Evolutionary conservation across 92 coral and sea anemone genomes (phyloP).

Genomic region (Pocillopora meandrina): DNA sequence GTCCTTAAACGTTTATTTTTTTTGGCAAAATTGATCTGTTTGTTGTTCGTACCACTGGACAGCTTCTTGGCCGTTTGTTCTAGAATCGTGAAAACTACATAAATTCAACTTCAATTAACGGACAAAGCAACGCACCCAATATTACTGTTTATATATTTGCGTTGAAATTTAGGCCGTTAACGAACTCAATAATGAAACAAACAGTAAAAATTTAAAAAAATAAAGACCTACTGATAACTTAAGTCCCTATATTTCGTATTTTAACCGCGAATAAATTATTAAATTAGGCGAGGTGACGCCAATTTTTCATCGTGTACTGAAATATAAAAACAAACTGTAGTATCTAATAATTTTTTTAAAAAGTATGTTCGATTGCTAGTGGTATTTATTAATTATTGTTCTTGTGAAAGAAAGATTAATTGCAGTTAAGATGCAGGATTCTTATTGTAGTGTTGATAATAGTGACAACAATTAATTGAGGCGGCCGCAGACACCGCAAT

Average conservation of each 20-base stretch:
- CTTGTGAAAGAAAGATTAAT: background rate
- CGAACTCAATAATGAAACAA: slow-evolving; percentile 13
- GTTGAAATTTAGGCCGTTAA: slow-evolving; percentile 11
- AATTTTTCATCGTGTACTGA: background rate
- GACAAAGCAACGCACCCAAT: background rate
- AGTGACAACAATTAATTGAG: slow-evolving; percentile 10
- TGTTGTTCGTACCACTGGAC: background rate
- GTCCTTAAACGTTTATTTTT: slow-evolving; percentile 47
- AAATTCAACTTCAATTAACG: slow-evolving; percentile 1
- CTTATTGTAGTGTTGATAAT: slow-evolving; percentile 16
- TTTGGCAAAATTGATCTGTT: background rate
- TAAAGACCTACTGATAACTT: background rate
- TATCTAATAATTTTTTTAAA: background rate
- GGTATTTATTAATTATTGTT: slow-evolving; percentile 8
- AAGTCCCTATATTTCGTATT: slow-evolving; percentile 15
- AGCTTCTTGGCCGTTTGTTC: background rate
- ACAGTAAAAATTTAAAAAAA: background rate
- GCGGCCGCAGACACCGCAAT: slow-evolving; percentile 14
- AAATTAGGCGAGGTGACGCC: background rate
- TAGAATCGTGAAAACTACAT: background rate
- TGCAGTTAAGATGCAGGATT: background rate
- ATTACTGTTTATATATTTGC: background rate
- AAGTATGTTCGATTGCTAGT: slow-evolving; percentile 5
- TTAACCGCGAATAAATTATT: background rate
- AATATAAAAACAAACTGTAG: background rate